Evolutionary conservation across 2,113 vertebrate genomes (phyloP).

Genomic region (Vombatus ursinus): DNA sequence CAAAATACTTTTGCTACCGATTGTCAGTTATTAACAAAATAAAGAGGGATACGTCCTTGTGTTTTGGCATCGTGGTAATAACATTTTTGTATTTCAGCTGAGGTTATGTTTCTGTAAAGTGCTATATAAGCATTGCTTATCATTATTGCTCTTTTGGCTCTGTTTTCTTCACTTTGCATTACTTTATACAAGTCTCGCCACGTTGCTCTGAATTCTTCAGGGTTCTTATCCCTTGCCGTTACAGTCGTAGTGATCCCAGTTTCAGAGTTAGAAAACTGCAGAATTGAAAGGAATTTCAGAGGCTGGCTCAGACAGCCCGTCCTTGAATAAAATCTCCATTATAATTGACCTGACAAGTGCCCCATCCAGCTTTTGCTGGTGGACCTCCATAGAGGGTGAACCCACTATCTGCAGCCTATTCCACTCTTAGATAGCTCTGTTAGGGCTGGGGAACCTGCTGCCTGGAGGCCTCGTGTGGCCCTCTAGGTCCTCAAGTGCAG

Average conservation of each 20-base stretch:
- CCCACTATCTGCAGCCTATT: not conserved
- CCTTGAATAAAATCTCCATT: not conserved
- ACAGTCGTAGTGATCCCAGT: not conserved
- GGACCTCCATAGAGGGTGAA: not conserved
- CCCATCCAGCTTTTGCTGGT: not conserved
- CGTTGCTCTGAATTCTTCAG: not conserved
- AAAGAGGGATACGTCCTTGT: not conserved
- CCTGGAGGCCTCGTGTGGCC: too few species aligned
- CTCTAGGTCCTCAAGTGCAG: too few species aligned
- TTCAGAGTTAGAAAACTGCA: not conserved
- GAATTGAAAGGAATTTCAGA: not conserved
- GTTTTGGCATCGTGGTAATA: not conserved
- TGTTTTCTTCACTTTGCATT: not conserved
- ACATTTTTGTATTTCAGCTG: not conserved
- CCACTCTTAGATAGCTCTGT: not conserved
- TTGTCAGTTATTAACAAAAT: not conserved
- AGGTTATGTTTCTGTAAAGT: not conserved
- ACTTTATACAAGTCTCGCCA: not conserved
- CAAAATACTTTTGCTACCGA: not conserved
- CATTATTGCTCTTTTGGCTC: not conserved
- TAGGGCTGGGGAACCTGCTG: too few species aligned
- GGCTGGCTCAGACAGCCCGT: not conserved
- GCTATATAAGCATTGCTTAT: not conserved
- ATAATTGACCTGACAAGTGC: not conserved
- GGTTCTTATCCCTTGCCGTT: not conserved